A percentile compares a stretch with the other conserved stretches of the same genome.
Conservation (phyloP, 1,140 invertebrate genomes). For the Drosophila mojavensis region DNA sequence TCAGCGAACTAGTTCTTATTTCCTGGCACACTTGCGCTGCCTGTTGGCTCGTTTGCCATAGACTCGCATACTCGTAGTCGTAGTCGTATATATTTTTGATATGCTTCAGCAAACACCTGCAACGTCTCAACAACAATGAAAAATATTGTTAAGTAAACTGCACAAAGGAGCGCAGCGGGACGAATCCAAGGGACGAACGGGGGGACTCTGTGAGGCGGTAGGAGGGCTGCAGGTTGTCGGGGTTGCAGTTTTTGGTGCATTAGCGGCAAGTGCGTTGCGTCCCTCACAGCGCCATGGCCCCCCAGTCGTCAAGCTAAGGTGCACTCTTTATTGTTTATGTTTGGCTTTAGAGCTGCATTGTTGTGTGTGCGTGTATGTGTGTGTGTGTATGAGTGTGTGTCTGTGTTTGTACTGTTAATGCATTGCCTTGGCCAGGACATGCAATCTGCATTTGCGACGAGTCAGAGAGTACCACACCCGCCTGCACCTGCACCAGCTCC, state of each 20-base stretch:
- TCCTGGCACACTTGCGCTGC: slow-evolving; percentile 2
- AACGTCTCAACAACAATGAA: slow-evolving; percentile 79
- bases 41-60: slow-evolving; percentile 12
- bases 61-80: slow-evolving; percentile 24
- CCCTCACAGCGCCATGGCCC: background rate
- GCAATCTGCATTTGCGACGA: slow-evolving; percentile 65
- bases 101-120: slow-evolving; percentile 78
- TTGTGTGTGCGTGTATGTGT: slow-evolving; percentile 10
- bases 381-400: slow-evolving; percentile 6
- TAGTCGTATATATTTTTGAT: slow-evolving; percentile 66
- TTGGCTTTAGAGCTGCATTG: slow-evolving; percentile 49
- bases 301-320: slow-evolving; percentile 14
- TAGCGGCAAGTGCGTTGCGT: slow-evolving; percentile 67
- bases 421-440: slow-evolving; percentile 64
- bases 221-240: slow-evolving; percentile 2
- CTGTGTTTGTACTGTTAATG: slow-evolving; percentile 53
- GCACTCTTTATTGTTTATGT: slow-evolving; percentile 73
- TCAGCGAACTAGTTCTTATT: slow-evolving; percentile 1
- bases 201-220: too few relatives aligned
- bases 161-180: slow-evolving; percentile 34
- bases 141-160: slow-evolving; percentile 71
- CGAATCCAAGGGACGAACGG: background rate
- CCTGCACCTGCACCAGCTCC: background rate
- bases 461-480: background rate
- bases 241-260: slow-evolving; percentile 71